Conservation (phyloP, 2,113 vertebrate species). For the Upupa epops region DNA sequence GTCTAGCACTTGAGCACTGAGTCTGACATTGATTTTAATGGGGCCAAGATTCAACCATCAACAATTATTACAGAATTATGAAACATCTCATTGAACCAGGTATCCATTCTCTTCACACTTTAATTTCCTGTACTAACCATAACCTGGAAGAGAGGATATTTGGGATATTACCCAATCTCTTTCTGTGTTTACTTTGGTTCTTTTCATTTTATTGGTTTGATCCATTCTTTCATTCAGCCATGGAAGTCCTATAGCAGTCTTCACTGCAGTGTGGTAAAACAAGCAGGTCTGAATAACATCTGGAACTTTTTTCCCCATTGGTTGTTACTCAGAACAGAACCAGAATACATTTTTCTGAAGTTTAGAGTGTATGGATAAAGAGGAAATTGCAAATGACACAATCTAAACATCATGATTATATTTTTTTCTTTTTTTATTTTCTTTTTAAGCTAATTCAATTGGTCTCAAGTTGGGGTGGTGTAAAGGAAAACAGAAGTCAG, state of each 20-base stretch:
- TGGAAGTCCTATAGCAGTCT: conserved; percentile 4
- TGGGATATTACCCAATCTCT: not conserved
- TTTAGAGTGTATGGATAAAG: not conserved
- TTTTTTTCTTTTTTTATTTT: not conserved
- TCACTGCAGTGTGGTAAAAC: not conserved
- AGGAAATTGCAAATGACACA: conserved; percentile 56
- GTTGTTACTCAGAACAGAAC: not conserved
- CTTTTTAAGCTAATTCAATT: conserved; percentile 11
- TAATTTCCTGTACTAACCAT: conserved; percentile 58
- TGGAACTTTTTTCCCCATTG: conserved; percentile 29
- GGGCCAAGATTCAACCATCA: conserved; percentile 13
- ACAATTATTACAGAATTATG: not conserved
- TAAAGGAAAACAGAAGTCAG: not conserved
- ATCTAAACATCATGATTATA: not conserved
- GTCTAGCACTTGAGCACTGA: not conserved
- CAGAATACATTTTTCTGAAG: conserved; percentile 32
- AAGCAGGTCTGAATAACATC: conserved; percentile 29
- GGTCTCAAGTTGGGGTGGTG: not conserved
- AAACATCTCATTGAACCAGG: conserved; percentile 16
- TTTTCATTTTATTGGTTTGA: conserved; percentile 16
- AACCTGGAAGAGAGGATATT: not conserved
- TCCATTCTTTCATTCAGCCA: conserved; percentile 2
- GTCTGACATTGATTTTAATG: conserved; percentile 53
- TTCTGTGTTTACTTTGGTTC: not conserved
- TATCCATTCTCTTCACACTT: conserved; percentile 43